phyloP scores from a whole-genome alignment of 2,113 vertebrate genomes.

The Gnathonemus longibarbis region DNA sequence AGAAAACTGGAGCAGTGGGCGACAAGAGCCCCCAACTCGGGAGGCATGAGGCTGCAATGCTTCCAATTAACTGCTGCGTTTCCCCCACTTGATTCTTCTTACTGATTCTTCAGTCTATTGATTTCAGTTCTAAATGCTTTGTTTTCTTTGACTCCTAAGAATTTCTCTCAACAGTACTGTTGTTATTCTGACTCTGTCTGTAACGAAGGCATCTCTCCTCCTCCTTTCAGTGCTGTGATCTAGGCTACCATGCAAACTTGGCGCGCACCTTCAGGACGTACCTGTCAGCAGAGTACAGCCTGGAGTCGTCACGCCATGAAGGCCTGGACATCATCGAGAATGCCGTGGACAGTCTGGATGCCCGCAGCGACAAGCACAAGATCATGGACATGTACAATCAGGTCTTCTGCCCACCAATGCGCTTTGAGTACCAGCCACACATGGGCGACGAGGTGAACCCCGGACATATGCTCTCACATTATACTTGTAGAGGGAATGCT shows the following conservation, averaged over 20 bases:
- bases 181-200: not conserved
- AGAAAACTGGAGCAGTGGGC: not conserved
- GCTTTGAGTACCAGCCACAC: conserved; percentile 76
- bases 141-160: not conserved
- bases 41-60: not conserved
- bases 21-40: not conserved
- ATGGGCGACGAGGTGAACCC: conserved; percentile 72
- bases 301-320: conserved; percentile 74
- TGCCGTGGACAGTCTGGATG: conserved; percentile 67
- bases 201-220: not conserved
- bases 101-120: not conserved
- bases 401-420: conserved; percentile 72
- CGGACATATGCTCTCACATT: no score
- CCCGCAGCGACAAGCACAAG: conserved; percentile 72
- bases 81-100: not conserved
- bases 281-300: conserved; percentile 75
- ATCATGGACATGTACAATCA: conserved; percentile 78
- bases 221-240: conserved; percentile 64
- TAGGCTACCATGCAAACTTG: conserved; percentile 72
- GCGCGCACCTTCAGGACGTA: conserved; percentile 73
- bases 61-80: no score
- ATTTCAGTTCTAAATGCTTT: not conserved
- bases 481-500: not conserved
- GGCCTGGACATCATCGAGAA: conserved; percentile 71
- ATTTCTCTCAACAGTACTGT: not conserved